phyloP scores from a whole-genome alignment of 2,797 vertebrate genomes.

The Labeo calbasu region DNA sequence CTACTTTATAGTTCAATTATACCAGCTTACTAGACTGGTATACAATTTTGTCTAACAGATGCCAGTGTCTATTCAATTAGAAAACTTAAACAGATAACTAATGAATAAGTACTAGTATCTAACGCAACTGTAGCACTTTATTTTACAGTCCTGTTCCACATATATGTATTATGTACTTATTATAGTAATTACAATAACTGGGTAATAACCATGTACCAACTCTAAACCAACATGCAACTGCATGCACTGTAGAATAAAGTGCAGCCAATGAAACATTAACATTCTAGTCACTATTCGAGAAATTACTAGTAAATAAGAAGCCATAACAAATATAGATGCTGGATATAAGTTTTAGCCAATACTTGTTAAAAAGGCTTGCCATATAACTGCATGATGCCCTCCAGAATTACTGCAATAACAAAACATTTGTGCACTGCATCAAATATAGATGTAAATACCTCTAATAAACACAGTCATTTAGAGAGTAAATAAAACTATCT shows the following conservation, averaged over 20 bases:
- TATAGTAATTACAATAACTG: background rate
- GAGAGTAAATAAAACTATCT: background rate
- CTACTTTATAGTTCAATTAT: background rate
- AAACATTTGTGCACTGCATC: slow-evolving; percentile 2
- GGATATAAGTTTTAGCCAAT: background rate
- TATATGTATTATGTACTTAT: background rate
- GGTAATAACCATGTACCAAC: background rate
- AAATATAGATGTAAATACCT: background rate
- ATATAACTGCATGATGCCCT: slow-evolving; percentile 31
- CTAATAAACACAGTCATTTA: background rate
- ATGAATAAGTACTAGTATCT: background rate
- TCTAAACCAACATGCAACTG: background rate
- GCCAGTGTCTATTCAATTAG: background rate
- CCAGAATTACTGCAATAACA: slow-evolving; percentile 36
- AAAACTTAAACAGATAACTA: background rate
- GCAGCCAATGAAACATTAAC: background rate
- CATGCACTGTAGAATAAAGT: too few relatives aligned
- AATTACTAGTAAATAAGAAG: background rate
- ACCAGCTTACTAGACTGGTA: background rate
- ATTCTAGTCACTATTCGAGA: background rate
- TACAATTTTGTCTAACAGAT: background rate
- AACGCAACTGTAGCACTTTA: background rate
- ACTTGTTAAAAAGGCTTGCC: slow-evolving; percentile 14
- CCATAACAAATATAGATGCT: background rate
- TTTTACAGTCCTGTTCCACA: background rate